phyloP scores from a whole-genome alignment of 2,888 invertebrate genomes.

The Cataglyphis cursor region DNA sequence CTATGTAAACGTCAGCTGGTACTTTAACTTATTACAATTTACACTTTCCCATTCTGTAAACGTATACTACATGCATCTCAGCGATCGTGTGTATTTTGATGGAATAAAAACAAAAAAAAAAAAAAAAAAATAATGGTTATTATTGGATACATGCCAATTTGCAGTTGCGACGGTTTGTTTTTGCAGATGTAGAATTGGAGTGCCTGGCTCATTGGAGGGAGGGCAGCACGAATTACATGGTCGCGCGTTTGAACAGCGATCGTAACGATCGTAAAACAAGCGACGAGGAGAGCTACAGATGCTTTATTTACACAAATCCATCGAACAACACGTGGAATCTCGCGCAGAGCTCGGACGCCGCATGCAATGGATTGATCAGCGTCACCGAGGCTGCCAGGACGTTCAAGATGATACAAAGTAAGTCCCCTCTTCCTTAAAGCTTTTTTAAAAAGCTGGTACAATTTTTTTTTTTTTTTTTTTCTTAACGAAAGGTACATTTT shows the following conservation, averaged over 20 bases:
- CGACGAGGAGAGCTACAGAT: slow-evolving; percentile 93
- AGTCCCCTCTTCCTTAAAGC: slow-evolving; percentile 64
- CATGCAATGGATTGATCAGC: slow-evolving; percentile 92
- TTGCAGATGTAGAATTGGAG: slow-evolving; percentile 92
- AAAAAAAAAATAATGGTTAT: slow-evolving; percentile 9
- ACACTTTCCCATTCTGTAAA: slow-evolving; percentile 20
- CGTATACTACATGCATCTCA: background rate
- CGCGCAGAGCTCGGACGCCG: slow-evolving; percentile 93
- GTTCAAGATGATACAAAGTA: slow-evolving; percentile 88
- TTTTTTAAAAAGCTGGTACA: background rate
- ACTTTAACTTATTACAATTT: slow-evolving; percentile 36
- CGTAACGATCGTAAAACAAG: slow-evolving; percentile 91
- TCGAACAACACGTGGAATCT: slow-evolving; percentile 89
- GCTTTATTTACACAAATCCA: slow-evolving; percentile 94
- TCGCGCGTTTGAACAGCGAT: slow-evolving; percentile 94
- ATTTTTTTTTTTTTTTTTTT: too few relatives aligned
- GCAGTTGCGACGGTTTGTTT: slow-evolving; percentile 35
- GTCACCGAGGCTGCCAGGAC: slow-evolving; percentile 92
- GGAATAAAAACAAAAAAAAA: background rate
- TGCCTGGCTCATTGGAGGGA: slow-evolving; percentile 95
- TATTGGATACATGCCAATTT: slow-evolving; percentile 52
- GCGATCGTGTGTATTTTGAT: background rate
- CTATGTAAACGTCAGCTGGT: background rate
- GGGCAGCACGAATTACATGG: slow-evolving; percentile 92
- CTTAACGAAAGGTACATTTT: background rate